Conservation (phyloP, 2,797 vertebrate species). For the Chelidonichthys spinosus region DNA sequence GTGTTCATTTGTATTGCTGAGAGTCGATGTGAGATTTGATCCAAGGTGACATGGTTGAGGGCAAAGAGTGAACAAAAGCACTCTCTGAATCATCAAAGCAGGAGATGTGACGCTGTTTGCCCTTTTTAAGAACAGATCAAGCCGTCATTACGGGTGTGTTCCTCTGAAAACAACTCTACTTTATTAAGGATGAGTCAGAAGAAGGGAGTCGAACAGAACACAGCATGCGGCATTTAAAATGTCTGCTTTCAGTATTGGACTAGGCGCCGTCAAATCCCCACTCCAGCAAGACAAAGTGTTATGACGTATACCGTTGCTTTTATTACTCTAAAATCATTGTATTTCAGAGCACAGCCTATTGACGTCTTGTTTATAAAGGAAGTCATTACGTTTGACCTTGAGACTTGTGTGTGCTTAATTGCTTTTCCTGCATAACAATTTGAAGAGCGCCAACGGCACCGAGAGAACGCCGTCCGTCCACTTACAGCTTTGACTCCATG, state of each 20-base stretch:
- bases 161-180: constrained; percentile 32
- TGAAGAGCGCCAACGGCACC: constrained; percentile 39
- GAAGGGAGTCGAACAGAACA: constrained; percentile 23
- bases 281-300: constrained; percentile 32
- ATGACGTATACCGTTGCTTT: constrained; percentile 37
- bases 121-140: constrained; percentile 47
- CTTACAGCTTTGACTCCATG: constrained; percentile 31
- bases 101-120: constrained; percentile 33
- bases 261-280: constrained; percentile 38
- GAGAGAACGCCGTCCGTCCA: constrained; percentile 51
- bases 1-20: constrained; percentile 39
- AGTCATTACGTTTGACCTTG: constrained; percentile 70
- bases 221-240: constrained; percentile 27
- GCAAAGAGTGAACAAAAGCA: constrained; percentile 45
- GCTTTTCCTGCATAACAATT: constrained; percentile 54
- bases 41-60: constrained; percentile 51
- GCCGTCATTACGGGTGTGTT: constrained; percentile 38
- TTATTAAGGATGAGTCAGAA: constrained; percentile 47
- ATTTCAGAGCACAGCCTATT: constrained; percentile 55
- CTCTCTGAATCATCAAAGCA: constrained; percentile 40
- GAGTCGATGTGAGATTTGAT: constrained; percentile 46
- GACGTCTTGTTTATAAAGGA: constrained; percentile 66
- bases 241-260: constrained; percentile 40
- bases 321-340: constrained; percentile 45
- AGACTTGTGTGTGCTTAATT: constrained; percentile 62